Conservation (phyloP, 2,888 invertebrate genomes). For the Scaptomyza parva region DNA sequence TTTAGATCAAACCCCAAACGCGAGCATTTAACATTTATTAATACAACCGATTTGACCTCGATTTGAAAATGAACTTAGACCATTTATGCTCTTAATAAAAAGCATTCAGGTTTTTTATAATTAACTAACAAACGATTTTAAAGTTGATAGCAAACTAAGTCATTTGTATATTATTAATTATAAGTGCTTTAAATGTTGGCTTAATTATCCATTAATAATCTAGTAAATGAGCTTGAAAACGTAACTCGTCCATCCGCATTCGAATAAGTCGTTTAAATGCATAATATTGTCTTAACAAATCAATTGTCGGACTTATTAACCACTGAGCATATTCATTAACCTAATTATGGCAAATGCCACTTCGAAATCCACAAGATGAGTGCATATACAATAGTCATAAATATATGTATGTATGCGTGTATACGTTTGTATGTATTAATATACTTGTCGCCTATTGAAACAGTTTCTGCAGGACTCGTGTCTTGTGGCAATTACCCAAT, state of each 20-base stretch:
- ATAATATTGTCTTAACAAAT: slow-evolving; percentile 44
- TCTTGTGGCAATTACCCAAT: slow-evolving; percentile 24
- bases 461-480: slow-evolving; percentile 19
- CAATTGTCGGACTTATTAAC: slow-evolving; percentile 49
- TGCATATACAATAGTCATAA: slow-evolving; percentile 4
- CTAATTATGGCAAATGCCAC: slow-evolving; percentile 47
- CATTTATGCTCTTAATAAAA: too few species aligned
- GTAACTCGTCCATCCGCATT: background rate
- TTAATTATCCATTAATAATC: slow-evolving; percentile 10
- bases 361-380: slow-evolving; percentile 32
- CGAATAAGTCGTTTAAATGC: slow-evolving; percentile 14
- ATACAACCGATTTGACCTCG: too few species aligned
- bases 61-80: too few species aligned
- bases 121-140: background rate
- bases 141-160: background rate
- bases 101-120: too few species aligned
- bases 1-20: too few species aligned
- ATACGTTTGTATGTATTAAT: slow-evolving; percentile 14
- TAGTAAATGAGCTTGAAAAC: slow-evolving; percentile 2
- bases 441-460: slow-evolving; percentile 28
- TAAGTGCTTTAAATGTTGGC: slow-evolving; percentile 1
- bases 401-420: slow-evolving; percentile 2
- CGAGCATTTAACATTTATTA: too few species aligned
- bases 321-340: slow-evolving; percentile 55
- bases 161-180: background rate